Base-by-base conservation (phyloP, 2,888 invertebrate genomes). In the Glaucopsyche alexis region DNA sequence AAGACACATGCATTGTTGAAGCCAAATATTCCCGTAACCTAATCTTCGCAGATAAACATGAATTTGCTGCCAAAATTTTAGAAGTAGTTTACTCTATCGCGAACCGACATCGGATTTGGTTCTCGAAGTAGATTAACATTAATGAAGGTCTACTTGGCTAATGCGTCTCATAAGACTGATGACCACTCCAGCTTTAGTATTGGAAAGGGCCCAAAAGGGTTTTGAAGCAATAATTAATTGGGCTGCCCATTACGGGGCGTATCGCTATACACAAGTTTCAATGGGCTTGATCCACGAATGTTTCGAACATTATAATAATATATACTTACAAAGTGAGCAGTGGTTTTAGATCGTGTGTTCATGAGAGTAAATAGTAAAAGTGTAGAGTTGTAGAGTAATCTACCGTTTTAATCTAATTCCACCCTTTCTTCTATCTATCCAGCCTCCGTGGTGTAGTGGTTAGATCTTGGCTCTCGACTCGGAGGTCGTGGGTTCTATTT, bases 141-240 rank as follows among this genome's bases (percentile, higher is more conserved):
- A 87, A 87, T 84, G 84, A 86, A 86, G 83, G 80, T 76, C 80
- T 77, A 79, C 72, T 71, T 74, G 77, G 79, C 79, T 79, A 80
- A 82, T 82, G 81, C 80, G 77, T 81, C 85, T 84, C 84, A 81
- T 79, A 85, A 87, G 89, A 89, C 84, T 86, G 88, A 89, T 87
- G 85, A 83, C 82, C 84, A 82, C 83, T 81, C 83, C 85, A 84
- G 80, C 81, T 83, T 80, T 77, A 78, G 78, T 81, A 79, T 80
- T 79, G 80, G 80, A 85, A 85, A 80, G 81, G 81, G 85, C 83
- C 84, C 86, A 86, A 88, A 90, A 88, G 88, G 88, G 88, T 82
- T 87, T 84, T 84, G 85, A 84, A 81, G 81, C 84, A 86, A 88
- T 89, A 89, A 88, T 89, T 90, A 89, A 88, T 89, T 86, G 83